Evolutionary conservation across 2,888 invertebrate genomes (phyloP).

Genomic region (Spodoptera exigua): DNA sequence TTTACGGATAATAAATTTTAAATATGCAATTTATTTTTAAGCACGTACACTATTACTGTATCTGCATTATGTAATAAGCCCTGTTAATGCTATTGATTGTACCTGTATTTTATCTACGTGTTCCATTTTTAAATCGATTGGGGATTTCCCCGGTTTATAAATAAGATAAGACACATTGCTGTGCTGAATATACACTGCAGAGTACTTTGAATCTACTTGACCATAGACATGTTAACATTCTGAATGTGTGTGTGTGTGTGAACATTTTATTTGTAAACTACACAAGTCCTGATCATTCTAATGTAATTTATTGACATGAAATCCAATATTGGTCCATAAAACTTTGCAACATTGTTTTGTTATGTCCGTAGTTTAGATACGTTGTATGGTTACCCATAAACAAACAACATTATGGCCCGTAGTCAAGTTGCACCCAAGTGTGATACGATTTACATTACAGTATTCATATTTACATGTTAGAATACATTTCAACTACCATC

Average conservation of each 20-base stretch:
- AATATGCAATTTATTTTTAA: too few relatives aligned
- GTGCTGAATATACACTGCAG: slow-evolving; percentile 18
- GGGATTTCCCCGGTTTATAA: slow-evolving; percentile 44
- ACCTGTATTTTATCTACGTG: slow-evolving; percentile 16
- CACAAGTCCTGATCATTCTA: slow-evolving; percentile 22
- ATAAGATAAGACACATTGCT: slow-evolving; percentile 19
- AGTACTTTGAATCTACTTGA: slow-evolving; percentile 6
- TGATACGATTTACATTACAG: slow-evolving; percentile 43
- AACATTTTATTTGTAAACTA: background rate
- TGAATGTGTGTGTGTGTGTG: slow-evolving; percentile 2
- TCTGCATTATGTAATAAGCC: slow-evolving; percentile 5
- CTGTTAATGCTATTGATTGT: slow-evolving; percentile 4
- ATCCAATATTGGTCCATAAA: slow-evolving; percentile 45
- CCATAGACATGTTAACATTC: slow-evolving; percentile 14
- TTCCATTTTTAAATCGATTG: slow-evolving; percentile 22
- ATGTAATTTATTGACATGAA: slow-evolving; percentile 41
- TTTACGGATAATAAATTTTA: too few relatives aligned
- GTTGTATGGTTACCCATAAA: slow-evolving; percentile 38
- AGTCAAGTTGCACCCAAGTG: slow-evolving; percentile 47
- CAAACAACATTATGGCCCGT: slow-evolving; percentile 23
- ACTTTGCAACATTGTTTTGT: slow-evolving; percentile 52
- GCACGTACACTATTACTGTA: background rate
- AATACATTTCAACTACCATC: slow-evolving; percentile 5
- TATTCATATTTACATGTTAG: slow-evolving; percentile 25
- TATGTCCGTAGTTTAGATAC: slow-evolving; percentile 38